Conservation (phyloP, 2,888 invertebrate species). For the Chironomus riparius region DNA sequence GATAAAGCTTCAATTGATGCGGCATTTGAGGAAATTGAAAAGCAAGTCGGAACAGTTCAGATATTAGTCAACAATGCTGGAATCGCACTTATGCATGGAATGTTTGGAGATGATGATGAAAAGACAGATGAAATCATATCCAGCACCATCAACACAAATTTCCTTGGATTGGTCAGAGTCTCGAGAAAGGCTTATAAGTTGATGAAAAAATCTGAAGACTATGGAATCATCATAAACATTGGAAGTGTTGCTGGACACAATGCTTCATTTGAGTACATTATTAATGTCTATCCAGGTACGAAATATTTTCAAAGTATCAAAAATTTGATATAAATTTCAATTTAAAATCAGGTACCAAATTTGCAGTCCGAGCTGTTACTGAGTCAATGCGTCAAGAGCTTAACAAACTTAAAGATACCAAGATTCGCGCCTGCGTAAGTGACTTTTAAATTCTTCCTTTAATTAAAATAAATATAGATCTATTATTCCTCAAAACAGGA, state of each 20-base stretch:
- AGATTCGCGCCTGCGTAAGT: neutral
- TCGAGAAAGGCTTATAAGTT: conserved; percentile 43
- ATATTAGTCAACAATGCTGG: conserved; percentile 52
- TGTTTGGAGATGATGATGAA: conserved; percentile 25
- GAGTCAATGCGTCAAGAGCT: conserved; percentile 24
- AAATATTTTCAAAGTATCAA: neutral
- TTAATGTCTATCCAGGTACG: conserved; percentile 29
- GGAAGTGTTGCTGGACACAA: conserved; percentile 39
- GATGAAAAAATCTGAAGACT: conserved; percentile 42
- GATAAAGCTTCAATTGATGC: conserved; percentile 46
- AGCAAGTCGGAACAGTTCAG: conserved; percentile 45
- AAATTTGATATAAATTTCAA: neutral
- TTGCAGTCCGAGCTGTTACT: conserved; percentile 9
- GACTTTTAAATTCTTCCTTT: too few relatives aligned
- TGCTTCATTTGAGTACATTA: conserved; percentile 18
- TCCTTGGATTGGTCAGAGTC: conserved; percentile 43
- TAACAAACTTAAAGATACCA: neutral
- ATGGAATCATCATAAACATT: conserved; percentile 44
- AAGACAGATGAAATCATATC: neutral
- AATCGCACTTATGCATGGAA: conserved; percentile 30
- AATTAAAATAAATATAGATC: too few relatives aligned
- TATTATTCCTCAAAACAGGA: too few relatives aligned
- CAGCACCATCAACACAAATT: conserved; percentile 41
- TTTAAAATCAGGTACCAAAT: conserved; percentile 2
- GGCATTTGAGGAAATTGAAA: conserved; percentile 46